A percentile compares a stretch with the other conserved stretches of the same genome.
phyloP scores from a whole-genome alignment of 2,113 vertebrate genomes.

The Corvus hawaiiensis region DNA sequence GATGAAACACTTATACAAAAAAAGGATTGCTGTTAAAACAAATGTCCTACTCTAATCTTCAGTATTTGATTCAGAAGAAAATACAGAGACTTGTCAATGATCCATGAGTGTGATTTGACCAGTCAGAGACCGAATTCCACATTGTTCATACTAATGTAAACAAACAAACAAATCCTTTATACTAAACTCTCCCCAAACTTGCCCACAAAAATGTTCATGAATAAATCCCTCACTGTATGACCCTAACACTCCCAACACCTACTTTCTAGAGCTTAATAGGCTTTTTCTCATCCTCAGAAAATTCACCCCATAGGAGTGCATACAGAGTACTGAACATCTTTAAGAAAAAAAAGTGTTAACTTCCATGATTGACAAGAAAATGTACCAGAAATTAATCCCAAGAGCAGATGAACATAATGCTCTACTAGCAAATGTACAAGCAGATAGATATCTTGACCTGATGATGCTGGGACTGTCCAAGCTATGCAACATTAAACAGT shows the following conservation, averaged over 20 bases:
- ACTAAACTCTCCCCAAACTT: not conserved
- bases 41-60: not conserved
- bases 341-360: not conserved
- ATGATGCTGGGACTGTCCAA: not conserved
- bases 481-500: not conserved
- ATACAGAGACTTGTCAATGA: not conserved
- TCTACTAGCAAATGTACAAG: not conserved
- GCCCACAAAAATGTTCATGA: not conserved
- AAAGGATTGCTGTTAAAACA: not conserved
- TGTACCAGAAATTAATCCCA: not conserved
- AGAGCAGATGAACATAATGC: not conserved
- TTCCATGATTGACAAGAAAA: not conserved
- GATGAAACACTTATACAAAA: not conserved
- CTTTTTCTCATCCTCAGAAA: not conserved
- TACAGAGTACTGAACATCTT: not conserved
- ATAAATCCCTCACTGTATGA: not conserved
- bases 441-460: not conserved
- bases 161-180: not conserved
- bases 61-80: not conserved
- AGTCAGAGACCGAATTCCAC: not conserved
- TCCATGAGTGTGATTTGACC: not conserved
- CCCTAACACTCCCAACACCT: not conserved
- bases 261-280: not conserved
- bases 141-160: not conserved
- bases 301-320: fast-evolving